These are phyloP conservation scores for Andrena minutula DNA, from an alignment of 2,888 invertebrate species.

Conservation along the genomic window DNA sequence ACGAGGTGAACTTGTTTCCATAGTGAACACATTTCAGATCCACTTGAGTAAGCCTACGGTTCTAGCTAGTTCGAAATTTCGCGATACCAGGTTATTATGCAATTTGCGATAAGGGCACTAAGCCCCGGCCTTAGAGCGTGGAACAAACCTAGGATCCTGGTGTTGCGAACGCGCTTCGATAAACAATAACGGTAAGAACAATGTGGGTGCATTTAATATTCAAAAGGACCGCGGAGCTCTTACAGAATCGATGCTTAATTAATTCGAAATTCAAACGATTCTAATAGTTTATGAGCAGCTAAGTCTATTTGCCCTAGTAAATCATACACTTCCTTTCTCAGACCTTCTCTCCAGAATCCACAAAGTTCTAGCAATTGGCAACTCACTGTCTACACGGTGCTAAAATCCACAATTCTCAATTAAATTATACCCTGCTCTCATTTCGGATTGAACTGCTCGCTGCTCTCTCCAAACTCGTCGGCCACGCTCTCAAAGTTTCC, in stretches of 20 bases:
- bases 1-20: constrained; percentile 32
- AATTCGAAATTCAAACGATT: neutral
- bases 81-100: constrained; percentile 38
- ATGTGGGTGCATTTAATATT: constrained; percentile 6
- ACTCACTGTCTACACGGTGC: neutral
- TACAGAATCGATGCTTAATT: neutral
- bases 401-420: constrained; percentile 4
- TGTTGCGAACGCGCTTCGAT: constrained; percentile 10
- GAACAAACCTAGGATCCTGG: constrained; percentile 3
- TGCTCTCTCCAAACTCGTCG: constrained; percentile 15
- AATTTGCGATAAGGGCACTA: constrained; percentile 48
- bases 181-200: constrained; percentile 24
- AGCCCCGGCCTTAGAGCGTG: constrained; percentile 31
- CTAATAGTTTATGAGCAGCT: neutral
- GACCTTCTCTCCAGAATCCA: neutral
- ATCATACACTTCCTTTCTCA: neutral
- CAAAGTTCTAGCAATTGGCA: neutral
- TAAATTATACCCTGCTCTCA: constrained; percentile 2
- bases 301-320: neutral
- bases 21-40: constrained; percentile 27
- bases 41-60: constrained; percentile 28
- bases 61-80: constrained; percentile 26
- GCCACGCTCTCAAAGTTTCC: constrained; percentile 3
- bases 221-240: neutral
- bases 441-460: constrained; percentile 5